Percentiles rank a stretch among this genome's conserved stretches.
Conservation (phyloP, 2,113 vertebrate species). For the Ciconia maguari region DNA sequence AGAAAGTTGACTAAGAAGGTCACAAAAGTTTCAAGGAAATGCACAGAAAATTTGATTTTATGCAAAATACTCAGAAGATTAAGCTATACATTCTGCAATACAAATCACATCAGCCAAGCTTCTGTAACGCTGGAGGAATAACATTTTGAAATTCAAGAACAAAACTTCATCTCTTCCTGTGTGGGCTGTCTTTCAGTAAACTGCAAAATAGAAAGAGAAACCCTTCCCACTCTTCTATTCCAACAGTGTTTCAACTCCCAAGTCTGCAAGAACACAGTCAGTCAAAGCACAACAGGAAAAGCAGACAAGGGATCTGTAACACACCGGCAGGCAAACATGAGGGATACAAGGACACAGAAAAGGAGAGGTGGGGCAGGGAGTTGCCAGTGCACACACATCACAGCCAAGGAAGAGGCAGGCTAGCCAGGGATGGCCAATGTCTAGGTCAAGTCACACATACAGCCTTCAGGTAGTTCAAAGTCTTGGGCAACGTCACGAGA, state of each 20-base stretch:
- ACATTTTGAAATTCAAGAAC: background rate
- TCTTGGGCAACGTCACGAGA: background rate
- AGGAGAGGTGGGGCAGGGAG: background rate
- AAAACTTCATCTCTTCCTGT: background rate
- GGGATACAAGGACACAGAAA: background rate
- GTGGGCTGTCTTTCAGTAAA: background rate
- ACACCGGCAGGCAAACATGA: background rate
- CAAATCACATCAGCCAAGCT: background rate
- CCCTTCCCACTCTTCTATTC: background rate
- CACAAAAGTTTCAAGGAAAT: background rate
- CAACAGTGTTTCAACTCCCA: background rate
- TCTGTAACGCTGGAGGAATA: rapidly evolving
- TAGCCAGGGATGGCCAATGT: background rate
- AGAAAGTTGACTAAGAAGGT: background rate
- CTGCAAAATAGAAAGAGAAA: background rate
- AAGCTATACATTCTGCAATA: background rate
- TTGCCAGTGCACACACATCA: background rate
- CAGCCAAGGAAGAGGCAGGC: background rate
- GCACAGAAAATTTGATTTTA: background rate
- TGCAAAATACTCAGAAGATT: background rate
- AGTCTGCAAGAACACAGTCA: background rate
- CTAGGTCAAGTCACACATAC: background rate
- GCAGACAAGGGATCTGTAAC: background rate
- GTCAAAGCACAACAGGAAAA: background rate
- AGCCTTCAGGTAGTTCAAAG: background rate